These are phyloP conservation scores for Heteropelma amictum DNA, from an alignment of 2,888 invertebrate species.

Conservation along the genomic window DNA sequence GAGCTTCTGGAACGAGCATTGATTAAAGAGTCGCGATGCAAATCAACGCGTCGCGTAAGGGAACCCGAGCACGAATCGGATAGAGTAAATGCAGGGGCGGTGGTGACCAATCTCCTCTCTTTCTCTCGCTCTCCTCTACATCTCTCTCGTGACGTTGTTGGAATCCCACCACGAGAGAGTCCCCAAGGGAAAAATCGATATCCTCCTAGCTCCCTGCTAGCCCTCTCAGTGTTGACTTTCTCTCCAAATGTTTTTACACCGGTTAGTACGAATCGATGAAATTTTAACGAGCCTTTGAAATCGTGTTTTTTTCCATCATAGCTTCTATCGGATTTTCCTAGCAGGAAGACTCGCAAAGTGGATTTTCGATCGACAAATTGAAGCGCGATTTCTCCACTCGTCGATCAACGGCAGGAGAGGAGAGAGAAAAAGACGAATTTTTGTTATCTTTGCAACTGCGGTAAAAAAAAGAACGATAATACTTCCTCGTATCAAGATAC, in stretches of 20 bases:
- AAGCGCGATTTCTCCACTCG: neutral
- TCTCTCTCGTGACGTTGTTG: constrained; percentile 63
- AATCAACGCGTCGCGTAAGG: constrained; percentile 10
- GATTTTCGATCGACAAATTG: neutral
- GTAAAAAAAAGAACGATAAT: no score
- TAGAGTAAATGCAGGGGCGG: constrained; percentile 30
- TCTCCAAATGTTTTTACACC: constrained; percentile 47
- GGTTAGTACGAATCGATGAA: constrained; percentile 54
- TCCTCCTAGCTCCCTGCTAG: constrained; percentile 55
- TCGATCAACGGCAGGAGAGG: neutral
- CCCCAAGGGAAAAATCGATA: constrained; percentile 73
- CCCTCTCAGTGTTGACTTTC: constrained; percentile 18
- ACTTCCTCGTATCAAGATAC: no score
- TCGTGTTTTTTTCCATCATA: neutral
- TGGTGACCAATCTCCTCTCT: constrained; percentile 16
- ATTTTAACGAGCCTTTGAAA: constrained; percentile 21
- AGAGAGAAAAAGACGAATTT: no score
- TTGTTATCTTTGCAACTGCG: no score
- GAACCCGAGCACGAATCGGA: constrained; percentile 16
- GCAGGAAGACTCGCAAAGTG: neutral
- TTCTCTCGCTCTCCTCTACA: constrained; percentile 13
- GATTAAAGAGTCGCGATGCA: constrained; percentile 41
- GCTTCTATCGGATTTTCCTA: neutral
- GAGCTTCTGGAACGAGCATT: neutral
- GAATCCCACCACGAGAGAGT: constrained; percentile 67